Conservation (phyloP, 2,888 invertebrate genomes). For the Chymomyza amoena region DNA sequence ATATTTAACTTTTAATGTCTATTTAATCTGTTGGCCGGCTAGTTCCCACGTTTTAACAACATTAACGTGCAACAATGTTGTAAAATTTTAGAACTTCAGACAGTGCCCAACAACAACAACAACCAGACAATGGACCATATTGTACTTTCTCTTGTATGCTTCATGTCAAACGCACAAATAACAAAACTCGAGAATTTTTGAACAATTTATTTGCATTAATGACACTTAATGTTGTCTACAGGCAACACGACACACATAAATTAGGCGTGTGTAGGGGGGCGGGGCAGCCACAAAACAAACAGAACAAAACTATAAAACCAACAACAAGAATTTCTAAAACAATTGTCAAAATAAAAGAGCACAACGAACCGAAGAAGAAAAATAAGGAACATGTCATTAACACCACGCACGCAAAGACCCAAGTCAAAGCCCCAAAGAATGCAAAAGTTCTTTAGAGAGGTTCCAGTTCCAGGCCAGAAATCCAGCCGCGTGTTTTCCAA, state of each 20-base stretch:
- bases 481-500: background rate
- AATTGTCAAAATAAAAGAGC: constrained; percentile 56
- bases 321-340: constrained; percentile 35
- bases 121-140: constrained; percentile 1
- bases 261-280: constrained; percentile 12
- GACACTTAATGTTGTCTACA: constrained; percentile 55
- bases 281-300: background rate
- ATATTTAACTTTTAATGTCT: constrained; percentile 36
- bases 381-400: constrained; percentile 47
- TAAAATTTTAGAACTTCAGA: background rate
- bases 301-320: constrained; percentile 10
- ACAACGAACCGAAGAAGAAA: background rate
- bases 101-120: too few relatives aligned
- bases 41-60: constrained; percentile 33
- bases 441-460: constrained; percentile 10
- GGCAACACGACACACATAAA: constrained; percentile 38
- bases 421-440: constrained; percentile 17
- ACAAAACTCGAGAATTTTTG: constrained; percentile 28
- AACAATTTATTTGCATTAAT: constrained; percentile 70
- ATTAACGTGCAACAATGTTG: background rate
- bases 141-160: constrained; percentile 25
- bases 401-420: constrained; percentile 21
- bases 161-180: constrained; percentile 19
- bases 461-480: background rate
- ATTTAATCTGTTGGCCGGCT: constrained; percentile 51